Evolutionary conservation across 1,140 invertebrate species (phyloP).

Genomic region (Neotoxoptera formosana): DNA sequence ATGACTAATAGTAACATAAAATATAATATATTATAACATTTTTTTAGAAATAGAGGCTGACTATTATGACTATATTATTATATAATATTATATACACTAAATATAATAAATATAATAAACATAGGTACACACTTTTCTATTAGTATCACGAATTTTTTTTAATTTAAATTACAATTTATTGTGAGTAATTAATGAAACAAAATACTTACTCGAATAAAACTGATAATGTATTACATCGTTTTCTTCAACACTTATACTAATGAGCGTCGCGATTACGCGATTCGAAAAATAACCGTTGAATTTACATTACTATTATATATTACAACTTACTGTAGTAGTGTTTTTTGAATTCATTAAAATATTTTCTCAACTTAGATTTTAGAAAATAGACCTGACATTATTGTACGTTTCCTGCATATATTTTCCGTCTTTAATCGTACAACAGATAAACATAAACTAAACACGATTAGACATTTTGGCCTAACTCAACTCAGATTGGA

Average conservation of each 20-base stretch:
- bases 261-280: not conserved
- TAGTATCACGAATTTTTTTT: not conserved
- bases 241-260: not conserved
- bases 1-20: no score
- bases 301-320: not conserved
- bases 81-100: not conserved
- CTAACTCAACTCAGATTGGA: not conserved
- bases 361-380: not conserved
- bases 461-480: not conserved
- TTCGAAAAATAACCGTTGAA: not conserved
- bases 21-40: no score
- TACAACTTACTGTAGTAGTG: not conserved
- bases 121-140: not conserved
- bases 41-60: not conserved
- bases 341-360: not conserved
- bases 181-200: not conserved
- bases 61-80: not conserved
- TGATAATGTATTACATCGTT: conserved; percentile 2
- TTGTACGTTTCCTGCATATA: not conserved
- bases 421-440: not conserved
- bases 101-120: no score
- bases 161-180: not conserved
- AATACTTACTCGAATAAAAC: not conserved
- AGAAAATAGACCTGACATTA: not conserved
- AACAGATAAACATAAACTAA: not conserved